Evolutionary conservation across 1,140 invertebrate genomes (phyloP).

Genomic region (Ceratina calcarata): DNA sequence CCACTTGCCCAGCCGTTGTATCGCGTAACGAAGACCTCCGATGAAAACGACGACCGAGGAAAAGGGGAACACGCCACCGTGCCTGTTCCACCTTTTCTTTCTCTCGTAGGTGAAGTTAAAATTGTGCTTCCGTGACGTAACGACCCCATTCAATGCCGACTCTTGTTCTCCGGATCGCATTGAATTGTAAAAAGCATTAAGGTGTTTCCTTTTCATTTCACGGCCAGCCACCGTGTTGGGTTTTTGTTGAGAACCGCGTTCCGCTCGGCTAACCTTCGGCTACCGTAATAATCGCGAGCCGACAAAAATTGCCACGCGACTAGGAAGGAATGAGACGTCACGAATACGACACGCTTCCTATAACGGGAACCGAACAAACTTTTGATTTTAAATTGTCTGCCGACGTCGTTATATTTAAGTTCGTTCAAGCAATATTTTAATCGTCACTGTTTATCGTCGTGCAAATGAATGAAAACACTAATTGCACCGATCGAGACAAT

Average conservation of each 20-base stretch:
- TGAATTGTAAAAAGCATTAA: conserved; percentile 38
- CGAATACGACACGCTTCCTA: neutral
- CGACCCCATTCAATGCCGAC: conserved; percentile 28
- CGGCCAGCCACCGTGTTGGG: neutral
- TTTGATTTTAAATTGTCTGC: neutral
- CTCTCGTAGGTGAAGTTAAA: conserved; percentile 15
- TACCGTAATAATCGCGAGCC: neutral
- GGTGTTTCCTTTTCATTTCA: conserved; percentile 41
- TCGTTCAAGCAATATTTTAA: too few species aligned
- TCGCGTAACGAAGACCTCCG: conserved; percentile 27
- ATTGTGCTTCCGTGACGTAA: conserved; percentile 41
- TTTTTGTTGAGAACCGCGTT: conserved; percentile 4
- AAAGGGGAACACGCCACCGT: neutral
- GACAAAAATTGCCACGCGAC: neutral
- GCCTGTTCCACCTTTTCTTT: neutral
- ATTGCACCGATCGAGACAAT: too few species aligned
- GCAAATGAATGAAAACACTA: too few species aligned
- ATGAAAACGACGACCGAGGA: conserved; percentile 15
- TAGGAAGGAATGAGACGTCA: neutral
- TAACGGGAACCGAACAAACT: neutral
- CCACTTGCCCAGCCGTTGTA: conserved; percentile 27
- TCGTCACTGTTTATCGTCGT: too few species aligned
- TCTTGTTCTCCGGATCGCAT: conserved; percentile 26
- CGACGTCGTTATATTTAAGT: neutral
- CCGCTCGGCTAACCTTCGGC: neutral